A percentile compares a stretch with the other conserved stretches of the same genome.
These are phyloP conservation scores for Panurus biarmicus DNA, from an alignment of 2,113 vertebrate species.

Conservation along the genomic window DNA sequence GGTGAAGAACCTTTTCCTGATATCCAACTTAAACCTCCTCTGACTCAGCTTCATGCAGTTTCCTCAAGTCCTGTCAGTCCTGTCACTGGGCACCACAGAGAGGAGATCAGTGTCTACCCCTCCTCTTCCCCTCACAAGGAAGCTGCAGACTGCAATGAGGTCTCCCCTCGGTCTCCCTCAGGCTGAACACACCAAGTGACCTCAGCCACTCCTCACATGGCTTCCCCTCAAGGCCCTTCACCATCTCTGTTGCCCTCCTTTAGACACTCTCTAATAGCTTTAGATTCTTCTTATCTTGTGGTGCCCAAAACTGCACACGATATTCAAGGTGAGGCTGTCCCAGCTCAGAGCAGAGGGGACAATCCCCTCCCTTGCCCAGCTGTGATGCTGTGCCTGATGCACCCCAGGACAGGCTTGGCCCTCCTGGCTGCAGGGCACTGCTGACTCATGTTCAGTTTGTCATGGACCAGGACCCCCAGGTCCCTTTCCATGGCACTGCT, in stretches of 20 bases:
- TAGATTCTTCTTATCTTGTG: rapidly evolving
- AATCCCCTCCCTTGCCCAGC: rapidly evolving
- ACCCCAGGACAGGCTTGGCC: rapidly evolving
- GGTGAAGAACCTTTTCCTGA: neutral
- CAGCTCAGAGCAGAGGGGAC: rapidly evolving
- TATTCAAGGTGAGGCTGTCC: rapidly evolving
- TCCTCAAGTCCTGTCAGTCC: neutral
- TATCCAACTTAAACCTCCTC: neutral
- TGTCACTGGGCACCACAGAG: neutral
- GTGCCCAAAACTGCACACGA: rapidly evolving
- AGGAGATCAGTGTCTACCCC: neutral
- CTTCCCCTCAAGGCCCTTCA: neutral
- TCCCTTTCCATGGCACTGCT: rapidly evolving
- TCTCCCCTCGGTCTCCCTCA: neutral
- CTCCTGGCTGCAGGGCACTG: neutral
- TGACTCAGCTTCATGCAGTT: neutral
- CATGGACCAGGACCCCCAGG: rapidly evolving
- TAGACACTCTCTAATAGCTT: rapidly evolving
- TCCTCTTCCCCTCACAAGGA: neutral
- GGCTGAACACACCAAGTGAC: neutral
- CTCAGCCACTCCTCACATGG: rapidly evolving
- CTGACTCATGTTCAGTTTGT: rapidly evolving
- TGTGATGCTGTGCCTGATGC: neutral
- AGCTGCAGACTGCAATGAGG: neutral
- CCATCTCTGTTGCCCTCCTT: neutral